Evolutionary conservation across 1,140 invertebrate species (phyloP), one percentile per base, ranked within the genome.

Genomic region (Papilio dardanus): DNA sequence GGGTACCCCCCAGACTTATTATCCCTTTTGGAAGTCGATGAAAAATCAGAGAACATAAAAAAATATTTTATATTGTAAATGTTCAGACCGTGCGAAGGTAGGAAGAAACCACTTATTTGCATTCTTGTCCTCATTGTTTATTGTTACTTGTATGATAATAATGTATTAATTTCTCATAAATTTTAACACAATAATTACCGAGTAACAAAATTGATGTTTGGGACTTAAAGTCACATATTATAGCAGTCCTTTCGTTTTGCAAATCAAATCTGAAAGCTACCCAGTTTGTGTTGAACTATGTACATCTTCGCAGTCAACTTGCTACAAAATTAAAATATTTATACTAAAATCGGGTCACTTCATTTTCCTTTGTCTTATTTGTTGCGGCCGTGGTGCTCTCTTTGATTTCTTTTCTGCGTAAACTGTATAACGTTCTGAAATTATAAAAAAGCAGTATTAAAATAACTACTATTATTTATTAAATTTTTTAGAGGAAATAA

Each of bases 281-380:
- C n/a, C n/a, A n/a, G n/a, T n/a, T n/a, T n/a, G n/a, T n/a, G 10
- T 37, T 58, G 50, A 24, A 58, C 50, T 58, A 58, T 24, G 0
- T 10, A 4, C 12, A 10, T 58, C 7, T 28, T 3, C 2, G 5
- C 14, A 58, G 54, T 24, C 8, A 14, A 58, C 54, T 30, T 58
- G n/a, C 28, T 28, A 58, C 12, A 28, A 28, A 14, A 58, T 21
- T 2, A 84, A 86, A 86, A 87, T 86, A 87, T 85, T 82, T 81
- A 84, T 54, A 71, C 84, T 84, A 92, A 89, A 91, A 90, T 77
- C 86, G 81, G 73, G 90, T 92, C 68, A 88, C 78, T 88, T 92
- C 89, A 46, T 86, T 83, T 28, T 90, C 88, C 75, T 83, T 89
- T 1, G 83, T 62, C 66, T 88, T 88, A 16, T 40, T 75, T 37